A percentile compares a stretch with the other conserved stretches of the same genome.
Evolutionary conservation across 2,113 vertebrate species (phyloP).

Genomic region (Myiozetetes cayanensis): DNA sequence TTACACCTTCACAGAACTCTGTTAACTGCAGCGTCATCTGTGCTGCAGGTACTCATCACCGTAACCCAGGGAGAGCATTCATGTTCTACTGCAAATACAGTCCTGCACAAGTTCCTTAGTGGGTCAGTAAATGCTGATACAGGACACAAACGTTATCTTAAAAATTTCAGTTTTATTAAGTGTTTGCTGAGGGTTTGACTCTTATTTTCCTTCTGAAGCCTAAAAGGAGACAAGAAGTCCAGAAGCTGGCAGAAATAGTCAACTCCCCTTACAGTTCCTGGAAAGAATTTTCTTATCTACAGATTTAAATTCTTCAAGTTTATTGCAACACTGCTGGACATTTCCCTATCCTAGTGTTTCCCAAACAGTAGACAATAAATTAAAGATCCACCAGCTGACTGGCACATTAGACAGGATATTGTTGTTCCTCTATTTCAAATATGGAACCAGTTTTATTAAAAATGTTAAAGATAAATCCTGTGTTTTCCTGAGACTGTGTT

Average conservation of each 20-base stretch:
- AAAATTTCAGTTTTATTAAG: background rate
- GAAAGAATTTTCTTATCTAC: constrained; percentile 50
- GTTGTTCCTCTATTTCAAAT: background rate
- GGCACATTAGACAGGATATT: background rate
- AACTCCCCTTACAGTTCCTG: constrained; percentile 16
- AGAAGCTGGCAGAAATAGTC: background rate
- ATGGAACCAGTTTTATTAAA: background rate
- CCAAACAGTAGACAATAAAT: background rate
- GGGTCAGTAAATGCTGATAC: background rate
- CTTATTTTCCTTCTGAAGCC: background rate
- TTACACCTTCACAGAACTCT: background rate
- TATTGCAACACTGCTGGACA: background rate
- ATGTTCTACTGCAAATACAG: background rate
- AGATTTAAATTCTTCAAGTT: constrained; percentile 7
- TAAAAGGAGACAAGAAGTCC: background rate
- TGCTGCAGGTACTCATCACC: background rate
- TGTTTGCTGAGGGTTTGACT: background rate
- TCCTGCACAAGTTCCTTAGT: background rate
- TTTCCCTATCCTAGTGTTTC: background rate
- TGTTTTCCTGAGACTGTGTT: background rate
- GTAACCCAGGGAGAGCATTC: background rate
- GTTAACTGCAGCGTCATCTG: background rate
- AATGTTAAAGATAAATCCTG: background rate
- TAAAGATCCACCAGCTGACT: background rate
- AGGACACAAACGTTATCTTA: background rate